phyloP scores from a whole-genome alignment of 92 coral and sea anemone species.

The Porites evermanni region DNA sequence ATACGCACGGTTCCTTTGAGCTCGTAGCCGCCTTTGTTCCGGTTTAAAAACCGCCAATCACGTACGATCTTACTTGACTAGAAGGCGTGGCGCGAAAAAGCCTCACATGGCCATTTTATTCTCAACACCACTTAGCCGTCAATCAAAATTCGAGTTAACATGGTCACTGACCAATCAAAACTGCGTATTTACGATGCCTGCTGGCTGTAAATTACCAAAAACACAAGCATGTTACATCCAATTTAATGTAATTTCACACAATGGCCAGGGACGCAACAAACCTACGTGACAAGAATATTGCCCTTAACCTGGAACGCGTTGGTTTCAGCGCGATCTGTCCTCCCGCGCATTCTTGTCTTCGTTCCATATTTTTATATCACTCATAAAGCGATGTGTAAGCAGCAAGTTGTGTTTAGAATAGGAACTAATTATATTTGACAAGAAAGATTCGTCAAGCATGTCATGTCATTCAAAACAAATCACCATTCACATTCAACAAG shows the following conservation, averaged over 20 bases:
- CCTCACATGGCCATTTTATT: conserved; percentile 80
- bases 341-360: not conserved
- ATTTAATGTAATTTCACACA: conserved; percentile 35
- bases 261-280: conserved; percentile 6
- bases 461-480: conserved; percentile 35
- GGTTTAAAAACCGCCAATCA: conserved; percentile 79
- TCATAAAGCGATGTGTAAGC: not conserved
- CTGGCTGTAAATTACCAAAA: conserved; percentile 39
- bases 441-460: conserved; percentile 30
- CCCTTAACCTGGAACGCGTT: conserved; percentile 20
- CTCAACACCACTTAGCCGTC: conserved; percentile 79
- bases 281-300: conserved; percentile 45
- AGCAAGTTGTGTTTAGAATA: not conserved
- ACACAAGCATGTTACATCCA: conserved; percentile 48
- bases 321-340: conserved; percentile 1
- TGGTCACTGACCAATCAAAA: conserved; percentile 47
- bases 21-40: conserved; percentile 57
- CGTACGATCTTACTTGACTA: conserved; percentile 45
- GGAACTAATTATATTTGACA: conserved; percentile 35
- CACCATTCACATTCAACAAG: conserved; percentile 27
- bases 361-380: not conserved
- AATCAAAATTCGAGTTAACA: conserved; percentile 69
- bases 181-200: conserved; percentile 38
- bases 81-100: conserved; percentile 75
- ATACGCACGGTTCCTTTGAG: conserved; percentile 54